Conservation (phyloP, 2,888 invertebrate genomes). For the Mythimna impura region DNA sequence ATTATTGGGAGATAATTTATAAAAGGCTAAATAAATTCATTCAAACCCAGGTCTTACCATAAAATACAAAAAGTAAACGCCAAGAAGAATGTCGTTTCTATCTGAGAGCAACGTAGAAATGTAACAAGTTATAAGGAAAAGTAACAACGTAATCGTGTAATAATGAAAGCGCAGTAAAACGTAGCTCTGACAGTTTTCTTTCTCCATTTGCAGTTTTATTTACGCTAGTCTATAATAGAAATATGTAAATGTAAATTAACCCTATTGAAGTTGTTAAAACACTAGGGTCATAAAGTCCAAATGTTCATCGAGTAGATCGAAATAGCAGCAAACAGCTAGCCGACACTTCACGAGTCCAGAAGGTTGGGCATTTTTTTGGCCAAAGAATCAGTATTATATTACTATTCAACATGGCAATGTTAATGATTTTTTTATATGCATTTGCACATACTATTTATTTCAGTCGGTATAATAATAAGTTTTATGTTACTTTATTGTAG, state of each 20-base stretch:
- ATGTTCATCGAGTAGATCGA: too few species aligned
- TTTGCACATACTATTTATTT: too few species aligned
- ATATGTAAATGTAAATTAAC: constrained; percentile 36
- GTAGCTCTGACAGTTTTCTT: constrained; percentile 21
- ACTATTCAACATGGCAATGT: too few species aligned
- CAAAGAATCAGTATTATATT: too few species aligned
- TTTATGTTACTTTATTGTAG: too few species aligned
- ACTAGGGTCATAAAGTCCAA: too few species aligned
- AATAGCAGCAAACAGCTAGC: too few species aligned
- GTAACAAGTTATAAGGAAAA: constrained; percentile 35
- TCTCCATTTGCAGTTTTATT: constrained; percentile 31
- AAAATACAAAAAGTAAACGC: constrained; percentile 1
- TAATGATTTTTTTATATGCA: too few species aligned
- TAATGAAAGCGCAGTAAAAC: constrained; percentile 46
- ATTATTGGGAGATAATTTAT: constrained; percentile 11
- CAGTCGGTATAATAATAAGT: too few species aligned
- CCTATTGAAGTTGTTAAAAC: too few species aligned
- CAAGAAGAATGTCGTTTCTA: constrained; percentile 15
- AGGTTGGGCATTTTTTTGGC: too few species aligned
- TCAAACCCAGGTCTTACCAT: neutral
- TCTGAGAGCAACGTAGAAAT: constrained; percentile 16
- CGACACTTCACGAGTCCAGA: too few species aligned
- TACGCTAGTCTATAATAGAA: constrained; percentile 26
- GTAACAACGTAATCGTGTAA: constrained; percentile 39
- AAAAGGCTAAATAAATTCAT: neutral